Conservation (phyloP, 2,797 vertebrate species). For the Chelidonichthys spinosus region DNA sequence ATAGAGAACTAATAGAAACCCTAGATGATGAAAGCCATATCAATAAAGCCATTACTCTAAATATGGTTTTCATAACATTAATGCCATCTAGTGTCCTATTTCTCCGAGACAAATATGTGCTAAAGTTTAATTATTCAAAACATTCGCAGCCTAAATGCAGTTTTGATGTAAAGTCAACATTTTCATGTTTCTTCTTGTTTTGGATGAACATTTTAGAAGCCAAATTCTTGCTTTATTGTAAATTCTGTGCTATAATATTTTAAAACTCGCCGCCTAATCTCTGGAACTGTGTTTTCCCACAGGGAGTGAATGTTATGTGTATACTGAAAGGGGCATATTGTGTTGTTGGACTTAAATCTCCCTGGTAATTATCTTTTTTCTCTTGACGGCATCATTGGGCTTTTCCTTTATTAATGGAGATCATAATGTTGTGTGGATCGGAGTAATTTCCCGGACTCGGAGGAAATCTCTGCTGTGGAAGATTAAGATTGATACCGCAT, state of each 20-base stretch:
- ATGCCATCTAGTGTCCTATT: neutral
- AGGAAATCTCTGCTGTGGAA: slow-evolving; percentile 66
- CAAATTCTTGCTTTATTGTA: slow-evolving; percentile 23
- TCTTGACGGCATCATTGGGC: slow-evolving; percentile 68
- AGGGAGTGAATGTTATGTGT: slow-evolving; percentile 33
- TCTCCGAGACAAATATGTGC: slow-evolving; percentile 19
- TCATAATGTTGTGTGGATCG: slow-evolving; percentile 60
- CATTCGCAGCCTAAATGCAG: slow-evolving; percentile 3
- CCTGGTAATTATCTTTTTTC: slow-evolving; percentile 65
- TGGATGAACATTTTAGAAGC: slow-evolving; percentile 20
- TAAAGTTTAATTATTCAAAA: slow-evolving; percentile 11
- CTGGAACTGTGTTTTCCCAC: slow-evolving; percentile 36
- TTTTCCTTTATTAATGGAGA: slow-evolving; percentile 72
- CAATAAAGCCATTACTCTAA: slow-evolving; percentile 31
- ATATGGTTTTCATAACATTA: neutral
- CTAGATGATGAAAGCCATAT: slow-evolving; percentile 27
- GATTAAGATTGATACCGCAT: slow-evolving; percentile 55
- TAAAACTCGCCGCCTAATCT: slow-evolving; percentile 58
- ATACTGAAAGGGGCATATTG: slow-evolving; percentile 46
- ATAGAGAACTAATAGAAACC: slow-evolving; percentile 15
- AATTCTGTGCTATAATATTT: slow-evolving; percentile 35
- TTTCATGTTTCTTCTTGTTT: slow-evolving; percentile 3
- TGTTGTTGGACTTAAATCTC: slow-evolving; percentile 67
- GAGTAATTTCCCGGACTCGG: slow-evolving; percentile 59
- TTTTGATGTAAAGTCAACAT: slow-evolving; percentile 3